A percentile compares a stretch with the other conserved stretches of the same genome.
Evolutionary conservation across 2,888 invertebrate genomes (phyloP).

Genomic region (Drosophila birchii): DNA sequence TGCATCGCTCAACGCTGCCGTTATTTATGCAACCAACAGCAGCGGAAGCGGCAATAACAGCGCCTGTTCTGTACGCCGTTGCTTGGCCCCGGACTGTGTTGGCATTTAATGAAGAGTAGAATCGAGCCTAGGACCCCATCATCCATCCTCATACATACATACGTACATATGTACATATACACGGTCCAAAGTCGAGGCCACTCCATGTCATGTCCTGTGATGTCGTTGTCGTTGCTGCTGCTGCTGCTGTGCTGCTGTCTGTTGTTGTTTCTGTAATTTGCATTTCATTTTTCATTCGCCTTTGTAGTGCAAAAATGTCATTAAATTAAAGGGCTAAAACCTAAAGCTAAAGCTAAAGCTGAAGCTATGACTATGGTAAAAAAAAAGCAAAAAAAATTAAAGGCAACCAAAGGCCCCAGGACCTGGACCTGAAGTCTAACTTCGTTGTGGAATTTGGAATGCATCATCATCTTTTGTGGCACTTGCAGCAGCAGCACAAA

Average conservation of each 20-base stretch:
- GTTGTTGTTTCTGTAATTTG: constrained; percentile 64
- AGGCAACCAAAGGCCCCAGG: not conserved
- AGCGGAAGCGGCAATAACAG: constrained; percentile 19
- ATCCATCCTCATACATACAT: not conserved
- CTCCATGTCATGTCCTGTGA: constrained; percentile 57
- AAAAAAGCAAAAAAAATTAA: not conserved
- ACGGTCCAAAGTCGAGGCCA: constrained; percentile 59
- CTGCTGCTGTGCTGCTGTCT: constrained; percentile 3
- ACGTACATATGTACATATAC: not conserved
- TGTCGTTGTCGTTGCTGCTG: constrained; percentile 2
- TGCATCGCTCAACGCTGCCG: constrained; percentile 50
- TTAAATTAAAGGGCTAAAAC: constrained; percentile 67
- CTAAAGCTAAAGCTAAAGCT: constrained; percentile 3
- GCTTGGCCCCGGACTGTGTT: constrained; percentile 10
- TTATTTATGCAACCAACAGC: constrained; percentile 69
- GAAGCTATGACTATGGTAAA: not conserved
- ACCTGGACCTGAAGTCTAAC: not conserved
- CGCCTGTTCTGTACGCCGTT: constrained; percentile 5
- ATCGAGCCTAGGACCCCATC: constrained; percentile 18
- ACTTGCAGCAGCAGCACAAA: not conserved
- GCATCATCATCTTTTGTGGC: constrained; percentile 7
- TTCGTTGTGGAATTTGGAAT: constrained; percentile 6
- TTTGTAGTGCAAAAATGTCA: constrained; percentile 70
- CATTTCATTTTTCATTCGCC: constrained; percentile 69
- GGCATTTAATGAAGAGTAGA: constrained; percentile 68